Evolutionary conservation across 2,113 vertebrate genomes (phyloP), one percentile per base, ranked within the genome.

Genomic region (Rhizomys pruinosus): DNA sequence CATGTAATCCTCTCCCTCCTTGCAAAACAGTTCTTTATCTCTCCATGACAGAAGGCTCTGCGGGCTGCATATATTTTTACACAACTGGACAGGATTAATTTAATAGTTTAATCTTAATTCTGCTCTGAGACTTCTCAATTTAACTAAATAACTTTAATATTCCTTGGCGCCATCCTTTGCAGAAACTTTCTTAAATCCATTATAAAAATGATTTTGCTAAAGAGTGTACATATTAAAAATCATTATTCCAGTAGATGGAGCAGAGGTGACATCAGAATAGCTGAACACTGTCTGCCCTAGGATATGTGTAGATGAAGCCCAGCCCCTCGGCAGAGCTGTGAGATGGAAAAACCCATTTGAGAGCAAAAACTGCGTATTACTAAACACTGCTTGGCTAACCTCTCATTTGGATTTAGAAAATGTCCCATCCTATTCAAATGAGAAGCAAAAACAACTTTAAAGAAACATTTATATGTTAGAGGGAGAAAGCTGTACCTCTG

Each of bases 171-270:
- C 55, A 92, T n/a, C 10, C 22, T 96, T 96, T 42, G 44, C 39
- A 90, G n/a, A 89, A 92, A 88, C 39, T 72, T 89, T 92, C 90
- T 94, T 68, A 92, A 96, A 91, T 12, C 39, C 68, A 91, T 89
- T 89, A 90, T 93, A 80, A 86, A 96, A 93, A 89, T 52, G 78
- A 93, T 77, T 95, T 92, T 78, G 92, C 87, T 92, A 92, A 96
- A 93, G 79, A 80, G 44, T 37, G 25, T 57, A 73, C 29, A 34
- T 12, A 66, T n/a, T 44, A 92, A 94, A 92, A 97, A 93, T 94
- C 94, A 94, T 22, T 73, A 94, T 94, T 97, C 74, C 94, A 96
- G 93, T 66, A 97, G 72, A 90, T 88, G 84, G 81, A 97, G 94
- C 78, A 97, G 91, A 97, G 86, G 82, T 11, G 7, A 96, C 79